Conservation (phyloP, 2,888 invertebrate species). For the Nysson spinosus region DNA sequence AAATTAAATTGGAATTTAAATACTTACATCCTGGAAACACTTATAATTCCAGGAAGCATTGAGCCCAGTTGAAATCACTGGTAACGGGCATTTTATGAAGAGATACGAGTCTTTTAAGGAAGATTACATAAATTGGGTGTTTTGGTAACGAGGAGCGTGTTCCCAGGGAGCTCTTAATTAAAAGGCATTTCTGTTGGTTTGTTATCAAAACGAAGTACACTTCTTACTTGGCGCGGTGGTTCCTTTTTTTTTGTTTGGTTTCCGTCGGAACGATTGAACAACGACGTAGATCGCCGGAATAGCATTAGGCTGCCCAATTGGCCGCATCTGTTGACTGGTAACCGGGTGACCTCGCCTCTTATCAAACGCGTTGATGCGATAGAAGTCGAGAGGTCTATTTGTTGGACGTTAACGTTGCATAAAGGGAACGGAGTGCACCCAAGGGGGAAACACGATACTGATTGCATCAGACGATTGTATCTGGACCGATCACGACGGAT, state of each 20-base stretch:
- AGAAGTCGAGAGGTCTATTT: constrained; percentile 68
- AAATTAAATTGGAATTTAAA: no score
- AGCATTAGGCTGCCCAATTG: constrained; percentile 62
- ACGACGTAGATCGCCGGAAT: no score
- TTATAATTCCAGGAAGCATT: no score
- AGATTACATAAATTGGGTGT: no score
- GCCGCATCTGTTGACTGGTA: constrained; percentile 69
- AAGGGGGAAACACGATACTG: constrained; percentile 41
- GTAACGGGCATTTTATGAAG: no score
- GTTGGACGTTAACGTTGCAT: constrained; percentile 58
- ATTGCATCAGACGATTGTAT: constrained; percentile 45
- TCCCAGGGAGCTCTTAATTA: no score
- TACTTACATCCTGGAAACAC: no score
- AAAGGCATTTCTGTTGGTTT: no score
- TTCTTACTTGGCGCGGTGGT: not conserved
- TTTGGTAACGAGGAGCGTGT: no score
- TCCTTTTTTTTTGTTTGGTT: constrained; percentile 8
- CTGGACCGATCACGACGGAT: constrained; percentile 14
- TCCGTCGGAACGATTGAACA: constrained; percentile 17
- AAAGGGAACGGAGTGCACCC: constrained; percentile 29
- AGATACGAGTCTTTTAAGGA: no score
- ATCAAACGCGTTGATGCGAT: constrained; percentile 72
- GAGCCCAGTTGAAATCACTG: no score
- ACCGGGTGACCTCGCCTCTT: constrained; percentile 71
- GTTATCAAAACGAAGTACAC: no score